Evolutionary conservation across 1,140 invertebrate species (phyloP).

Genomic region (Coboldia fuscipes): DNA sequence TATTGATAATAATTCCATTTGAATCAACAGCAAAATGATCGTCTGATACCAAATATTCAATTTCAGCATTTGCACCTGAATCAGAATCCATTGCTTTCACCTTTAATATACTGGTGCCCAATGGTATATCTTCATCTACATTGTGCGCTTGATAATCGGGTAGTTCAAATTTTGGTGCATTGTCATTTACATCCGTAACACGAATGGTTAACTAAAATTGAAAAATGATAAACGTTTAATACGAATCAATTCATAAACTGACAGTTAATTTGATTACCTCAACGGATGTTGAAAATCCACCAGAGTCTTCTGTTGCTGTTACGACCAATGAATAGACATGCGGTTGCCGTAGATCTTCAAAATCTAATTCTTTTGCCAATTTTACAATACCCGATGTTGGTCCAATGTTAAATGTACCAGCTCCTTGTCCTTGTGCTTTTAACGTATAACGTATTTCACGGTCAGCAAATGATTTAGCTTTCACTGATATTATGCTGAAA

Average conservation of each 20-base stretch:
- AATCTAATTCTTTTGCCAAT: conserved; percentile 83
- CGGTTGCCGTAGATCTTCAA: conserved; percentile 79
- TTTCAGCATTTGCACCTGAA: conserved; percentile 81
- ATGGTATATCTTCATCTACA: conserved; percentile 78
- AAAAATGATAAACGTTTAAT: conserved; percentile 2
- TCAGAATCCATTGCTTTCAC: conserved; percentile 86
- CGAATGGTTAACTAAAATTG: conserved; percentile 57
- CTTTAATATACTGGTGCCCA: conserved; percentile 74
- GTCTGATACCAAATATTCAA: conserved; percentile 76
- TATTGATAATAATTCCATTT: conserved; percentile 77
- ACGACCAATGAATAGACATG: conserved; percentile 82
- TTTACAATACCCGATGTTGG: conserved; percentile 85
- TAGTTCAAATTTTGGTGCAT: conserved; percentile 82
- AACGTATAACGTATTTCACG: conserved; percentile 83
- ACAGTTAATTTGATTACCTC: conserved; percentile 38
- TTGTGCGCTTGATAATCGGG: conserved; percentile 92
- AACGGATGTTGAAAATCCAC: conserved; percentile 84
- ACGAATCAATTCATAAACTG: background rate
- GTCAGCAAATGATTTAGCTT: conserved; percentile 89
- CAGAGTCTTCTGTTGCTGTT: conserved; percentile 86
- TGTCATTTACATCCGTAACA: conserved; percentile 88
- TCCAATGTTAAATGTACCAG: conserved; percentile 87
- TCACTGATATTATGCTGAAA: conserved; percentile 88
- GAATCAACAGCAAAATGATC: conserved; percentile 85
- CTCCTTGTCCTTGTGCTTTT: conserved; percentile 81